These are phyloP conservation scores for Plectus sambesii DNA, from an alignment of 1,140 invertebrate genomes.

Conservation along the genomic window DNA sequence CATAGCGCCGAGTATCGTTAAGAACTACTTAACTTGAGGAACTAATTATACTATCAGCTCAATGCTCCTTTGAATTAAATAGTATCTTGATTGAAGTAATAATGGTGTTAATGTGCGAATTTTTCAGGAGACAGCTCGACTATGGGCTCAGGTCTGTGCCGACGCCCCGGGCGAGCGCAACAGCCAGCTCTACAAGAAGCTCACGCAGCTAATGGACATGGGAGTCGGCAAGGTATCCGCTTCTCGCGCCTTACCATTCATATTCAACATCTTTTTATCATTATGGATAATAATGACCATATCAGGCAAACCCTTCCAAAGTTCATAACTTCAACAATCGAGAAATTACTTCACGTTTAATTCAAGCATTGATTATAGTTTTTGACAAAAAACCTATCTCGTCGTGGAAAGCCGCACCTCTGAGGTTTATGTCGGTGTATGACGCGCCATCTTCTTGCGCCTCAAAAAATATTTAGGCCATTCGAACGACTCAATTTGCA, in stretches of 20 bases:
- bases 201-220: conserved; percentile 49
- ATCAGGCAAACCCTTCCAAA: too few species aligned
- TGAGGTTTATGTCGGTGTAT: conserved; percentile 2
- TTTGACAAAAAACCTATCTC: too few species aligned
- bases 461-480: neutral
- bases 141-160: conserved; percentile 91
- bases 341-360: conserved; percentile 1
- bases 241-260: conserved; percentile 3
- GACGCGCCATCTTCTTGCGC: neutral
- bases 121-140: conserved; percentile 63
- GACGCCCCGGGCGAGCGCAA: conserved; percentile 42
- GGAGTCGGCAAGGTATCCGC: conserved; percentile 49
- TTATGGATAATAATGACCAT: too few species aligned
- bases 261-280: too few species aligned
- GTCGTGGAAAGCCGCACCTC: too few species aligned
- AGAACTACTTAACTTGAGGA: conserved; percentile 1
- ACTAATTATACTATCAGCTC: neutral
- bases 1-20: conserved; percentile 6
- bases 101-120: conserved; percentile 11
- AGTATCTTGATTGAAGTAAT: conserved; percentile 2
- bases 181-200: conserved; percentile 44
- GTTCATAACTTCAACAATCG: conserved; percentile 1
- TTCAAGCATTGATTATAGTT: neutral
- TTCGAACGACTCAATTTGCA: conserved; percentile 28
- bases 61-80: neutral